phyloP scores from a whole-genome alignment of 2,797 vertebrate genomes.

The Silurus aristotelis region DNA sequence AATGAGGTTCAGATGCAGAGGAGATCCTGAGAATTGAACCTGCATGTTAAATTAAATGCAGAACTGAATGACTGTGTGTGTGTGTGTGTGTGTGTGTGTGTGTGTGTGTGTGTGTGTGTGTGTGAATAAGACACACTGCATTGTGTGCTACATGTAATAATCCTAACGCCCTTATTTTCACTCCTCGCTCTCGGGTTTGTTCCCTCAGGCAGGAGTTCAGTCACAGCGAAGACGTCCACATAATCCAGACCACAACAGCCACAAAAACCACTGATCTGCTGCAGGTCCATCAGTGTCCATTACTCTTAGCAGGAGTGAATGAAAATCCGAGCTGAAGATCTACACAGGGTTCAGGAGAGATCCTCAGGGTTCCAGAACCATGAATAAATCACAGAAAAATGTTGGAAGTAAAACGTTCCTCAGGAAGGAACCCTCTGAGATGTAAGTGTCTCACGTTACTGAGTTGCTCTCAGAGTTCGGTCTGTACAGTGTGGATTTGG shows the following conservation, averaged over 20 bases:
- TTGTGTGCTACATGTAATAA: constrained; percentile 14
- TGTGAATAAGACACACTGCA: not conserved
- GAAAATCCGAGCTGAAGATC: not conserved
- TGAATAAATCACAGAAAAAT: too few relatives aligned
- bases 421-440: not conserved
- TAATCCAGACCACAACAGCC: not conserved
- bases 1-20: not conserved
- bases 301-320: not conserved
- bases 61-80: not conserved
- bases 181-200: not conserved
- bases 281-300: not conserved
- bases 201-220: not conserved
- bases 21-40: not conserved
- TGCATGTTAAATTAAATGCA: not conserved
- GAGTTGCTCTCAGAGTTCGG: not conserved
- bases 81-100: not conserved
- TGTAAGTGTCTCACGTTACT: not conserved
- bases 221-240: not conserved
- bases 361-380: too few relatives aligned
- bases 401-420: too few relatives aligned
- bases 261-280: not conserved
- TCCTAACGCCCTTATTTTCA: not conserved
- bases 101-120: not conserved
- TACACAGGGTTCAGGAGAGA: too few relatives aligned
- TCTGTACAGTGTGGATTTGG: not conserved